phyloP scores from a whole-genome alignment of 1,140 invertebrate genomes.

The Drosophila orena region DNA sequence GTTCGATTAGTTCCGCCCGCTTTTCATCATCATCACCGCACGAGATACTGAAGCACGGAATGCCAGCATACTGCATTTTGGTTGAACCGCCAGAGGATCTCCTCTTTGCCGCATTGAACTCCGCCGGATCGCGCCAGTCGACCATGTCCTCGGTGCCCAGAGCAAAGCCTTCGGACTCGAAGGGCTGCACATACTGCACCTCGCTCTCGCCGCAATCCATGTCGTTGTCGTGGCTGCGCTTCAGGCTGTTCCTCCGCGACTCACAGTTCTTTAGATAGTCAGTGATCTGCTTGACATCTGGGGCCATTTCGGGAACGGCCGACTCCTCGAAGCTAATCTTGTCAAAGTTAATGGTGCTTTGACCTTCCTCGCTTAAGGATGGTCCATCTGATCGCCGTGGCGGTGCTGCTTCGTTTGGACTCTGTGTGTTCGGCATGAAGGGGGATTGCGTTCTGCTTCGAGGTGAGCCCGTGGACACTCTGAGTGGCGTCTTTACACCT shows the following conservation, averaged over 20 bases:
- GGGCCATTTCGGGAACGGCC: background rate
- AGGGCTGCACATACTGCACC: constrained; percentile 71
- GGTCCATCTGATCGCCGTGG: background rate
- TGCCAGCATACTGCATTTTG: constrained; percentile 57
- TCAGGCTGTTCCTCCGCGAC: constrained; percentile 65
- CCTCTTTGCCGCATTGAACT: constrained; percentile 60
- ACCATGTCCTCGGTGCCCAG: constrained; percentile 70
- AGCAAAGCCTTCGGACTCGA: constrained; percentile 73
- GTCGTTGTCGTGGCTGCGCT: constrained; percentile 57
- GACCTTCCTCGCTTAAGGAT: constrained; percentile 5
- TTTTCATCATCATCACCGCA: constrained; percentile 68
- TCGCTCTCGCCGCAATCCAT: constrained; percentile 46
- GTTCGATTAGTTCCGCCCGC: constrained; percentile 54
- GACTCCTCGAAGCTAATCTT: constrained; percentile 83
- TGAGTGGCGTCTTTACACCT: background rate
- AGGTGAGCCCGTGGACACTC: background rate
- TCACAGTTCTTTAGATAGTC: constrained; percentile 77
- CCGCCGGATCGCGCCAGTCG: constrained; percentile 78
- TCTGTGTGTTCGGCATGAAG: constrained; percentile 56
- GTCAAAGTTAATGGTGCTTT: constrained; percentile 76
- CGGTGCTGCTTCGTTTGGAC: constrained; percentile 12
- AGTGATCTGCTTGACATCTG: constrained; percentile 74
- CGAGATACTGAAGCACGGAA: constrained; percentile 78
- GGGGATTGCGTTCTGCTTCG: constrained; percentile 2
- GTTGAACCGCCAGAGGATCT: constrained; percentile 29